A percentile compares a stretch with the other conserved stretches of the same genome.
Evolutionary conservation across 2,888 invertebrate genomes (phyloP).

Genomic region (Hyles lineata): DNA sequence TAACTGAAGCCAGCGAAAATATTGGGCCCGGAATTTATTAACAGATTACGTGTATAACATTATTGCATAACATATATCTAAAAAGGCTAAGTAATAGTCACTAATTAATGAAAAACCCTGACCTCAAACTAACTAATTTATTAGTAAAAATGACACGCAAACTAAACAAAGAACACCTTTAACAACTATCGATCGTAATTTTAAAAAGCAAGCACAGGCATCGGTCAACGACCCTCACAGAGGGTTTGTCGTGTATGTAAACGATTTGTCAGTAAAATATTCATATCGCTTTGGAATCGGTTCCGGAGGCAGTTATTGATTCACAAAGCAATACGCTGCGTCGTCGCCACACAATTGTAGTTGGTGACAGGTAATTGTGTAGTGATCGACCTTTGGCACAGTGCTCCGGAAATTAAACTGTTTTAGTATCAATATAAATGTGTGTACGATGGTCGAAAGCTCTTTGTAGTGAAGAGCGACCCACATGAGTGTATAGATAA

Average conservation of each 20-base stretch:
- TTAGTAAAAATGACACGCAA: background rate
- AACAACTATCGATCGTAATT: slow-evolving; percentile 46
- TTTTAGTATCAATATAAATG: background rate
- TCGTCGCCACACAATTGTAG: background rate
- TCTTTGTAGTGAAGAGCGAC: no score
- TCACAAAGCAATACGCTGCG: slow-evolving; percentile 17
- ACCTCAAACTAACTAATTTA: no score
- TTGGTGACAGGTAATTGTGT: slow-evolving; percentile 5
- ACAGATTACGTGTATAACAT: no score
- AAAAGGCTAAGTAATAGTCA: no score
- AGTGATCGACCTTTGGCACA: background rate
- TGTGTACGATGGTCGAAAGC: no score
- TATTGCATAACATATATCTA: no score
- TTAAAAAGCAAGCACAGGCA: slow-evolving; percentile 41
- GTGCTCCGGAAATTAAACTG: slow-evolving; percentile 8
- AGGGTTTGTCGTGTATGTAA: slow-evolving; percentile 42
- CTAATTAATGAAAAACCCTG: no score
- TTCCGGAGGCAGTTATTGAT: slow-evolving; percentile 43
- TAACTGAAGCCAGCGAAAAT: no score
- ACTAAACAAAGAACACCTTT: slow-evolving; percentile 17
- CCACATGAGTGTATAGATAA: no score
- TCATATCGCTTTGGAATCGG: slow-evolving; percentile 40
- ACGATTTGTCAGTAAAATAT: slow-evolving; percentile 39
- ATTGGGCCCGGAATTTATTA: no score
- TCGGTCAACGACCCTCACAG: slow-evolving; percentile 52